Conservation (phyloP, 2,113 vertebrate genomes). For the Zootoca vivipara region DNA sequence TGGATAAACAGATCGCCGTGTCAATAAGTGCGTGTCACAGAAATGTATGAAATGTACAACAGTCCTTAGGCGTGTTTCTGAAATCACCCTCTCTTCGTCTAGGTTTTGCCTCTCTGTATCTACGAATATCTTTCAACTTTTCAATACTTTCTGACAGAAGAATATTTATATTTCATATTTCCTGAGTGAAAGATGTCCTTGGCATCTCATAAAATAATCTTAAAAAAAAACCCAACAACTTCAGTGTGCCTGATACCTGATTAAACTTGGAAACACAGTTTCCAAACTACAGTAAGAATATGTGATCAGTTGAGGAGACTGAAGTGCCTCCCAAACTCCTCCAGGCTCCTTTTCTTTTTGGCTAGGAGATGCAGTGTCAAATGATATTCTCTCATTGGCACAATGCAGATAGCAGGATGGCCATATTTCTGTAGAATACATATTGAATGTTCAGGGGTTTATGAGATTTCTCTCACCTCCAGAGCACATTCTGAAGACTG, state of each 20-base stretch:
- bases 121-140: not conserved
- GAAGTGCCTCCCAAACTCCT: not conserved
- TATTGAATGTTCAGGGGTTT: not conserved
- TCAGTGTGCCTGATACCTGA: not conserved
- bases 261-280: not conserved
- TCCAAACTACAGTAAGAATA: not conserved
- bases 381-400: not conserved
- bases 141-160: too few species aligned
- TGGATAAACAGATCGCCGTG: conserved; percentile 65
- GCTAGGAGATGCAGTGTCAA: not conserved
- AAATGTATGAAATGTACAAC: conserved; percentile 48
- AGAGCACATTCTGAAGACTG: not conserved
- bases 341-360: not conserved
- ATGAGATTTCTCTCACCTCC: not conserved
- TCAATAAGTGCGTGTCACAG: conserved; percentile 60
- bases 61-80: conserved; percentile 40
- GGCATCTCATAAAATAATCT: not conserved
- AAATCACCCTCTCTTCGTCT: not conserved
- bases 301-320: not conserved
- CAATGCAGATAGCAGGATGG: not conserved
- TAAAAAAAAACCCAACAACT: not conserved
- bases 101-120: conserved; percentile 36
- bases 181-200: not conserved
- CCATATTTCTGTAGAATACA: not conserved
- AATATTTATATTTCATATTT: not conserved